Percentiles rank a stretch among this genome's conserved stretches.
These are phyloP conservation scores for Taenioides sp. DNA, from an alignment of 2,797 vertebrate genomes.

Conservation along the genomic window DNA sequence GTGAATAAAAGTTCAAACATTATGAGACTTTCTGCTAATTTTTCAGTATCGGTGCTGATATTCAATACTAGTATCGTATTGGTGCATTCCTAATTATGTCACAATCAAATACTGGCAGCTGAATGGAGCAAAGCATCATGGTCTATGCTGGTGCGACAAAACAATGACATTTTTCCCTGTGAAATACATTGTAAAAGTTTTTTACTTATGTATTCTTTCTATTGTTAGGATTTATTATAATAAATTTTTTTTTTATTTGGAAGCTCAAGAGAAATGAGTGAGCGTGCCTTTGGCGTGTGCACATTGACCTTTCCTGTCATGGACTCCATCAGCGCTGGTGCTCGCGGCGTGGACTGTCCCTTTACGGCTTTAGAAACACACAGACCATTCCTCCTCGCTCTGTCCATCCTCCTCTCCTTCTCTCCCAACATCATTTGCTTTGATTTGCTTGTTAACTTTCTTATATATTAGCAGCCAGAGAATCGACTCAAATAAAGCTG, in stretches of 20 bases:
- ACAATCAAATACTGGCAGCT: too few relatives aligned
- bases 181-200: not conserved
- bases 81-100: too few relatives aligned
- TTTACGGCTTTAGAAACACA: not conserved
- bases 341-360: not conserved
- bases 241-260: not conserved
- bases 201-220: not conserved
- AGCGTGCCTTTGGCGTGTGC: not conserved
- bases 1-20: too few relatives aligned
- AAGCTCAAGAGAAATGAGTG: not conserved
- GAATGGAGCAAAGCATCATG: not conserved
- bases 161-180: not conserved
- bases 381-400: not conserved
- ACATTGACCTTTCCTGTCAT: constrained; percentile 7
- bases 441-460: constrained; percentile 1
- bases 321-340: not conserved
- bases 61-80: too few relatives aligned
- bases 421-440: not conserved
- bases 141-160: not conserved
- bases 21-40: too few relatives aligned
- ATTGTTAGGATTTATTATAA: too few relatives aligned
- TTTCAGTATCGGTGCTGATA: too few relatives aligned
- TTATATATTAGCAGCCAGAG: too few relatives aligned
- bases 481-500: too few relatives aligned
- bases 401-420: not conserved